Conservation (phyloP, 2,888 invertebrate species). For the Sthenelais limicola region DNA sequence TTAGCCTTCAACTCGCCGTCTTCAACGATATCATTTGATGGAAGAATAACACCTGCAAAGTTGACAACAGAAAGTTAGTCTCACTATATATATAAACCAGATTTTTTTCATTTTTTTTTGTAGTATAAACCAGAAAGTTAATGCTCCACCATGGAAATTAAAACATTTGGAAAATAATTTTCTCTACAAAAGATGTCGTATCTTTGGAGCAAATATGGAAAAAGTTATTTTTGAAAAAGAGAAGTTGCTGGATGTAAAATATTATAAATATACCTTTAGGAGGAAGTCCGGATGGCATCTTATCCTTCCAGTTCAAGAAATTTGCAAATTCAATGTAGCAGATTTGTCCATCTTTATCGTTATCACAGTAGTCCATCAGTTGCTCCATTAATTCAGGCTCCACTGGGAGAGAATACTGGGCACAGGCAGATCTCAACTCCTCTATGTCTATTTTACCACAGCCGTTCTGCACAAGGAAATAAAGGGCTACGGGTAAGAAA, state of each 20-base stretch:
- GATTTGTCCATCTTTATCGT: conserved; percentile 65
- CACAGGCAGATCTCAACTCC: conserved; percentile 64
- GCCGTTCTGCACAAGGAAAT: conserved; percentile 42
- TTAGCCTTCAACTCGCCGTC: conserved; percentile 22
- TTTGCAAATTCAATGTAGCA: conserved; percentile 70
- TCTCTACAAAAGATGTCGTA: too few species aligned
- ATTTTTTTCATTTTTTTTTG: too few species aligned
- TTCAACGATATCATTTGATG: conserved; percentile 1
- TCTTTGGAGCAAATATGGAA: too few species aligned
- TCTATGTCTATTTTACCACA: conserved; percentile 64
- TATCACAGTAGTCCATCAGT: conserved; percentile 69
- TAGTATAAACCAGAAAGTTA: too few species aligned
- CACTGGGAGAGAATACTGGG: conserved; percentile 67
- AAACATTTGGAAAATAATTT: too few species aligned
- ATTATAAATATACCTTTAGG: conserved; percentile 13
- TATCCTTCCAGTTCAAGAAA: conserved; percentile 72
- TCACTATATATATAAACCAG: too few species aligned
- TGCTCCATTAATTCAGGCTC: conserved; percentile 67
- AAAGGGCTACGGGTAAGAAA: too few species aligned
- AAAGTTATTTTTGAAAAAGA: too few species aligned
- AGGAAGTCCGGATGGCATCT: conserved; percentile 62
- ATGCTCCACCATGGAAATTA: too few species aligned
- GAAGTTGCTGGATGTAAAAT: too few species aligned
- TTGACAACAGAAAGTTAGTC: too few species aligned
- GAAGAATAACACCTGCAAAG: background rate